Base-by-base conservation (phyloP, 1,140 invertebrate genomes). In the Wiebesia pumilae region DNA sequence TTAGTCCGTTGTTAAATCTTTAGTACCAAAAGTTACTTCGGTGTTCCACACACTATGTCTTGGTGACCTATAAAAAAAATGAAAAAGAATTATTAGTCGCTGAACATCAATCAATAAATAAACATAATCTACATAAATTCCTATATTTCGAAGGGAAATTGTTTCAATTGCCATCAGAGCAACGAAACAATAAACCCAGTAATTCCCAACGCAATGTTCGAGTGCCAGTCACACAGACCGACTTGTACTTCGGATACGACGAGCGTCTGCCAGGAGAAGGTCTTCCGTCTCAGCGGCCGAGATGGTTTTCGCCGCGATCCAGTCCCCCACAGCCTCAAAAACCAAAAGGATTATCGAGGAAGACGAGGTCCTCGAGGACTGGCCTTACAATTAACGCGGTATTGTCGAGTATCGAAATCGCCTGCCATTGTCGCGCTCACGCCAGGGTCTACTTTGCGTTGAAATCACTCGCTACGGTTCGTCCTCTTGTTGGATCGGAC, bases 401-500 rank as follows among this genome's bases (percentile, higher is more conserved):
- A 73, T 81, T 81, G 65, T 81, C 67, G 54, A 75, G 6, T 62
- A 67, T 82, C 79, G 69, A 58, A 81, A 62, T 58, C 51, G 84
- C 35, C 33, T 33, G 24, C 10, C 51, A 81, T 81, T 85, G 47
- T 75, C 43, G 79, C 12, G 38, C 24, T 21, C 30, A 30, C 65
- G 69, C 30, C 69, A 33, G 79, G 80, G 65, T 73, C 62, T 81
- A 85, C 67, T 86, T 86, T 19, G 84, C 84, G 65, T 86, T 86
- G 84, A 86, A 86, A 86, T 86, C 84, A 86, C 84, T 69, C n/a
- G 80, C 24, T 24, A 1, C 35, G 43, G 27, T 16, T 54, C 77
- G 24, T 58, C 35, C 40, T 7, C 40, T 7, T 16, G 65, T 6
- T 19, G 19, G 24, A 10, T n/a, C 77, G 6, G 40, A 62, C 24